Percentiles rank a stretch among this genome's conserved stretches.
These are phyloP conservation scores for Struthio camelus DNA, from an alignment of 2,113 vertebrate species.

Conservation along the genomic window DNA sequence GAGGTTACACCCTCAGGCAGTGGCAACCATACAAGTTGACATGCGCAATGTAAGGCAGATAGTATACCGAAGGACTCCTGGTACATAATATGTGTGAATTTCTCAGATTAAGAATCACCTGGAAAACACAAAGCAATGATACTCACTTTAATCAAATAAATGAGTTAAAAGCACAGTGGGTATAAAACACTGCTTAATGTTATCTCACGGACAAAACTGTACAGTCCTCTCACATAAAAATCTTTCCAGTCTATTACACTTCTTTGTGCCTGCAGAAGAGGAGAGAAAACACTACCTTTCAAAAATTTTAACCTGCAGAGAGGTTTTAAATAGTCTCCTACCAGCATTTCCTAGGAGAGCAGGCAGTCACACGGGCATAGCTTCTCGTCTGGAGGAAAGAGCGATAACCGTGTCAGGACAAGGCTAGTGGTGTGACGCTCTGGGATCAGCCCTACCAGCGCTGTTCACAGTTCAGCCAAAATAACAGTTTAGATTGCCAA, in stretches of 20 bases:
- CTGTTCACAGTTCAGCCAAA: not conserved
- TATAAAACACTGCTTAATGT: not conserved
- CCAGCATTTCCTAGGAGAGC: not conserved
- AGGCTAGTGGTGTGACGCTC: not conserved
- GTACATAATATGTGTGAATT: not conserved
- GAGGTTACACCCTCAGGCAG: not conserved
- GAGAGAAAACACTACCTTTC: not conserved
- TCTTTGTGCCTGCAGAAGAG: not conserved
- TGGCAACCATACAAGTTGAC: not conserved
- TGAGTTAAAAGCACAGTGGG: not conserved
- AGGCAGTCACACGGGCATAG: not conserved
- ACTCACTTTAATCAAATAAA: not conserved
- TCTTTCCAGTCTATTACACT: not conserved
- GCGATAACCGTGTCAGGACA: not conserved
- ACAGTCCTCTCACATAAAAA: not conserved
- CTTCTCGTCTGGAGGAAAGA: rapidly evolving
- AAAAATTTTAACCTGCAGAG: not conserved
- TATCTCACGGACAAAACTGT: not conserved
- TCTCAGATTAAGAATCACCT: not conserved
- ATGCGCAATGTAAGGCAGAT: rapidly evolving
- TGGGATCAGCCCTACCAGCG: not conserved
- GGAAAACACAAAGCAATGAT: not conserved
- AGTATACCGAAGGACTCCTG: not conserved
- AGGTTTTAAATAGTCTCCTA: not conserved
- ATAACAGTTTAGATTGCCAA: not conserved